These are phyloP conservation scores for Chelonia mydas DNA, from an alignment of 2,797 vertebrate species.

Conservation along the genomic window DNA sequence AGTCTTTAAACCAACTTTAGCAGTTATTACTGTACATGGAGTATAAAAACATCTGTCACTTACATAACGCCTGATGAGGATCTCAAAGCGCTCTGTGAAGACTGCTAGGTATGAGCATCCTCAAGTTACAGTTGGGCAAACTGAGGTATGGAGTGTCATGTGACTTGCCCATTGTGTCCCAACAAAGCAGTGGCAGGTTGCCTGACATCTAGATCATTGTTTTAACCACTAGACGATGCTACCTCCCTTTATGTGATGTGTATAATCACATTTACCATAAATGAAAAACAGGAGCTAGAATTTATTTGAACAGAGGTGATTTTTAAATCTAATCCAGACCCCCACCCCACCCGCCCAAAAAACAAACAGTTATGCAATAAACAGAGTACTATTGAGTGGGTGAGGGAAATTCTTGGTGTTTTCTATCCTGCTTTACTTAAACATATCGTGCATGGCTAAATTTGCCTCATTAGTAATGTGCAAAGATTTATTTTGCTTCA, in stretches of 20 bases:
- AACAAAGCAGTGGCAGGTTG: neutral
- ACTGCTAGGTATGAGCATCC: neutral
- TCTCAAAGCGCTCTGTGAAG: neutral
- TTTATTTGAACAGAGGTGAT: constrained; percentile 6
- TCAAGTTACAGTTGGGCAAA: neutral
- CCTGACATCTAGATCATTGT: neutral
- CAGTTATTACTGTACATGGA: neutral
- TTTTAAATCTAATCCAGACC: constrained; percentile 23
- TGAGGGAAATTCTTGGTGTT: constrained; percentile 68
- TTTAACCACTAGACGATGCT: neutral
- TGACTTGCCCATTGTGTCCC: neutral
- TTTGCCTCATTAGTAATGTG: constrained; percentile 24
- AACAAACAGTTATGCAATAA: constrained; percentile 17
- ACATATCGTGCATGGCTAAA: neutral
- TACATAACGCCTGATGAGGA: neutral
- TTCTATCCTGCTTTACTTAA: constrained; percentile 47
- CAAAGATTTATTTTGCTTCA: constrained; percentile 52
- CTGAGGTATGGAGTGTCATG: neutral
- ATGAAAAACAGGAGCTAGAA: neutral
- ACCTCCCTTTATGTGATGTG: neutral
- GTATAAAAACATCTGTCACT: neutral
- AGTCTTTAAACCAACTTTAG: neutral
- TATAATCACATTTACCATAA: constrained; percentile 28
- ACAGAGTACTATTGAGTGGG: constrained; percentile 49
- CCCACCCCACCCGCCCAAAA: neutral